Evolutionary conservation across 2,797 vertebrate species (phyloP).

Genomic region (Halcyon leucocephala): DNA sequence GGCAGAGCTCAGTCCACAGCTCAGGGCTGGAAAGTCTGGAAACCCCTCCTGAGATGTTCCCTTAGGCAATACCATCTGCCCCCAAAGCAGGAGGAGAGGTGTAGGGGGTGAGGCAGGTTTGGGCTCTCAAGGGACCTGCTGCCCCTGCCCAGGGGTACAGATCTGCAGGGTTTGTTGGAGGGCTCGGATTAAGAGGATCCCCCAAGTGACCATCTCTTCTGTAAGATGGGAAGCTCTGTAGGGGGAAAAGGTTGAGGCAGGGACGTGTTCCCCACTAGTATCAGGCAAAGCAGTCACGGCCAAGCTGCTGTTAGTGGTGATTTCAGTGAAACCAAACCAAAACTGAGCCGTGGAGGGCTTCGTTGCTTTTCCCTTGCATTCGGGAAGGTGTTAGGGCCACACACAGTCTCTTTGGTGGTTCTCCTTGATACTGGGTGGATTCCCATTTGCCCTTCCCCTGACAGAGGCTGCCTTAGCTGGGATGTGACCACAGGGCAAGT

Average conservation of each 20-base stretch:
- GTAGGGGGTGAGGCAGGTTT: neutral
- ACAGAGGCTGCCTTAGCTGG: neutral
- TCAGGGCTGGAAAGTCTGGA: neutral
- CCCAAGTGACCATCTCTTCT: neutral
- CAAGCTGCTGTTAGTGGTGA: neutral
- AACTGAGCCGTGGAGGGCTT: neutral
- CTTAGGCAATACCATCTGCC: rapidly evolving
- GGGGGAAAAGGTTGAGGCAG: neutral
- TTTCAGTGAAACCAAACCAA: neutral
- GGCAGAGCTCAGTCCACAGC: neutral
- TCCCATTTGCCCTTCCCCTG: neutral
- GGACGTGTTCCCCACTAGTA: neutral
- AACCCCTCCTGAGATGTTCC: neutral
- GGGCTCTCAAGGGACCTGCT: rapidly evolving
- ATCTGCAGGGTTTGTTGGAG: neutral
- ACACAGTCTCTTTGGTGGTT: neutral
- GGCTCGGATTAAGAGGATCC: too few species aligned
- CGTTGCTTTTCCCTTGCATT: rapidly evolving
- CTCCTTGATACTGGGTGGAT: neutral
- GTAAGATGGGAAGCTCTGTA: neutral
- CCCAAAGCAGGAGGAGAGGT: rapidly evolving
- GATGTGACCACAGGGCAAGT: rapidly evolving
- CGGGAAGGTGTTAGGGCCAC: too few species aligned
- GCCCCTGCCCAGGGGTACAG: neutral
- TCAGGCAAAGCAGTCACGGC: neutral